These are phyloP conservation scores for Glaucomys volans DNA, from an alignment of 2,113 vertebrate genomes.

Conservation along the genomic window DNA sequence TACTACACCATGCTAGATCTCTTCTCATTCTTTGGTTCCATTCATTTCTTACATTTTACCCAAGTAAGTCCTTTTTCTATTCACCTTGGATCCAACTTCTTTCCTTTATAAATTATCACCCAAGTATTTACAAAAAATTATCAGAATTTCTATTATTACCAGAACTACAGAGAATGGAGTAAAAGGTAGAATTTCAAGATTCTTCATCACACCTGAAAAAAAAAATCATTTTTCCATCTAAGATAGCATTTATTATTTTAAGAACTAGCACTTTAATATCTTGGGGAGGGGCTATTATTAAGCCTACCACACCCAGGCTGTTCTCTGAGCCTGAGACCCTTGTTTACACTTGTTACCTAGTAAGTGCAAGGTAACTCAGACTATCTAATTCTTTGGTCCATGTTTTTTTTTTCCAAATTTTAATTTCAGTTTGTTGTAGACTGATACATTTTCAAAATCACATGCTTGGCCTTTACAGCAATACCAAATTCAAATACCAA, in stretches of 20 bases:
- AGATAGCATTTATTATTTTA: neutral
- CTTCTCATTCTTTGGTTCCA: neutral
- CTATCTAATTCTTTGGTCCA: neutral
- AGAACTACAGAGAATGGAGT: neutral
- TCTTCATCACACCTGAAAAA: neutral
- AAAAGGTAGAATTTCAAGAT: neutral
- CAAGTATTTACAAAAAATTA: neutral
- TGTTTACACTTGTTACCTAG: neutral
- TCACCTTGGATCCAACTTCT: neutral
- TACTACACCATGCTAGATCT: neutral
- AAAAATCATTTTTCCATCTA: neutral
- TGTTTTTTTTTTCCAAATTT: neutral
- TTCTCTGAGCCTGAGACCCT: neutral
- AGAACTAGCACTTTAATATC: neutral
- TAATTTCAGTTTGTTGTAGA: neutral
- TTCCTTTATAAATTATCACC: neutral
- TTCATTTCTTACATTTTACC: neutral
- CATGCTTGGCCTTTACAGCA: neutral
- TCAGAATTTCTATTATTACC: neutral
- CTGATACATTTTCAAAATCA: constrained; percentile 3
- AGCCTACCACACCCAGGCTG: neutral
- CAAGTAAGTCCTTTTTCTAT: neutral
- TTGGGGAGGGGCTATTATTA: neutral
- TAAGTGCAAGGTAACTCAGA: neutral
- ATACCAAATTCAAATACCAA: neutral